These are phyloP conservation scores for Drosophila parthenogenetica DNA, from an alignment of 2,888 invertebrate genomes.

Conservation along the genomic window DNA sequence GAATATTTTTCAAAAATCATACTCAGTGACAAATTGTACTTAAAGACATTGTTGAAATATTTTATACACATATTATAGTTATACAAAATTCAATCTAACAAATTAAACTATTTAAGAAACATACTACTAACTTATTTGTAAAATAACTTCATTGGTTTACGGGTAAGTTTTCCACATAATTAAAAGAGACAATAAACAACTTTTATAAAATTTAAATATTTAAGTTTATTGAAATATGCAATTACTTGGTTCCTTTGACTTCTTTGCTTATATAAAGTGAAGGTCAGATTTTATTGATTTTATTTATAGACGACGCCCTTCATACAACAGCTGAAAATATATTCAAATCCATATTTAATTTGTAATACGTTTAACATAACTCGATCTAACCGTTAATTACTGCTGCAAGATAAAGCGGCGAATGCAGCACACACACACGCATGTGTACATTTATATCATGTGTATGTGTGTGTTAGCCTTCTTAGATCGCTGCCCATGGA, in stretches of 20 bases:
- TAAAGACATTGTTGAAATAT: too few relatives aligned
- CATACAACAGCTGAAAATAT: background rate
- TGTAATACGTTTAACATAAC: constrained; percentile 20
- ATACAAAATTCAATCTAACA: too few relatives aligned
- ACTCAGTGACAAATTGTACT: too few relatives aligned
- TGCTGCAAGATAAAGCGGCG: constrained; percentile 7
- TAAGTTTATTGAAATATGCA: background rate
- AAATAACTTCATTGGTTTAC: too few relatives aligned
- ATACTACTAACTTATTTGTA: too few relatives aligned
- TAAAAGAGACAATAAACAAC: background rate
- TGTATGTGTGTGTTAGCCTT: constrained; percentile 8
- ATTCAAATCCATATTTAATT: constrained; percentile 13
- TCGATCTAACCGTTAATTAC: constrained; percentile 25
- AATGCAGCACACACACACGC: constrained; percentile 5
- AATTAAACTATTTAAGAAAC: too few relatives aligned
- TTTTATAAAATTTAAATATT: background rate
- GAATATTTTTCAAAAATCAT: too few relatives aligned
- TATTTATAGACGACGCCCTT: constrained; percentile 13
- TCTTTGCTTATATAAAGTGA: background rate
- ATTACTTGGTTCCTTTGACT: background rate
- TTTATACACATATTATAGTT: too few relatives aligned
- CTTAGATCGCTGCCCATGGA: constrained; percentile 28
- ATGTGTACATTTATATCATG: background rate
- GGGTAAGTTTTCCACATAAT: too few relatives aligned
- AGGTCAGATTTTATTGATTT: constrained; percentile 6